Evolutionary conservation across 2,888 invertebrate species (phyloP).

Genomic region (Agonopterix arenella): DNA sequence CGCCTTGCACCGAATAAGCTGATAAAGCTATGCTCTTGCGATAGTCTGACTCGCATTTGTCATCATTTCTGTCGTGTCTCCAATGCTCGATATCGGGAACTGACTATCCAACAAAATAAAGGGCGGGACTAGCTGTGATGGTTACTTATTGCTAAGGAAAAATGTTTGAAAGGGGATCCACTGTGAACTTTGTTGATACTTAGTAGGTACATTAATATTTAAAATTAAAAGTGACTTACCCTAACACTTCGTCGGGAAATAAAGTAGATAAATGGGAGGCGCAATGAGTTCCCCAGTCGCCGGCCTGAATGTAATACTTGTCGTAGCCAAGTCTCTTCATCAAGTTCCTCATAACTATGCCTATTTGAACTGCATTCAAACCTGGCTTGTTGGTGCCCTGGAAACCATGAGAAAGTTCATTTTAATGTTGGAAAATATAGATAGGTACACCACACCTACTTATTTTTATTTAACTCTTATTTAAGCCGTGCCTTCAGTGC

Average conservation of each 20-base stretch:
- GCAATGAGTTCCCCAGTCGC: constrained; percentile 86
- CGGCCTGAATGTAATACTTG: constrained; percentile 84
- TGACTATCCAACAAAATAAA: neutral
- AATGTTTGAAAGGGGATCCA: neutral
- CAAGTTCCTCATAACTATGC: constrained; percentile 80
- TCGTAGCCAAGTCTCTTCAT: constrained; percentile 82
- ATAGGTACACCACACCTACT: too few relatives aligned
- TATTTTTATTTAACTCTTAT: too few relatives aligned
- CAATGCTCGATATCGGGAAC: too few relatives aligned
- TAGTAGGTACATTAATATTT: neutral
- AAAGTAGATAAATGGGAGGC: constrained; percentile 77
- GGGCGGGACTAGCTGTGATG: neutral
- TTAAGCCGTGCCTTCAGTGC: too few relatives aligned
- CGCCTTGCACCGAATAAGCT: neutral
- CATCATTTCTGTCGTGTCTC: too few relatives aligned
- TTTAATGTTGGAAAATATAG: neutral
- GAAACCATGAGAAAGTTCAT: constrained; percentile 13
- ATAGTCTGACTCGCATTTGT: too few relatives aligned
- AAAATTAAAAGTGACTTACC: constrained; percentile 32
- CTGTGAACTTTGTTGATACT: too few relatives aligned
- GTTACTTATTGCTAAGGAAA: neutral
- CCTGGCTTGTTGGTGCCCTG: constrained; percentile 79
- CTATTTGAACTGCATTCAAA: constrained; percentile 75
- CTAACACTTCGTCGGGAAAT: constrained; percentile 77
- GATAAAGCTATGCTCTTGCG: too few relatives aligned